Percentiles rank a stretch among this genome's conserved stretches.
These are phyloP conservation scores for Emesis castigata DNA, from an alignment of 2,888 invertebrate species.

Conservation along the genomic window DNA sequence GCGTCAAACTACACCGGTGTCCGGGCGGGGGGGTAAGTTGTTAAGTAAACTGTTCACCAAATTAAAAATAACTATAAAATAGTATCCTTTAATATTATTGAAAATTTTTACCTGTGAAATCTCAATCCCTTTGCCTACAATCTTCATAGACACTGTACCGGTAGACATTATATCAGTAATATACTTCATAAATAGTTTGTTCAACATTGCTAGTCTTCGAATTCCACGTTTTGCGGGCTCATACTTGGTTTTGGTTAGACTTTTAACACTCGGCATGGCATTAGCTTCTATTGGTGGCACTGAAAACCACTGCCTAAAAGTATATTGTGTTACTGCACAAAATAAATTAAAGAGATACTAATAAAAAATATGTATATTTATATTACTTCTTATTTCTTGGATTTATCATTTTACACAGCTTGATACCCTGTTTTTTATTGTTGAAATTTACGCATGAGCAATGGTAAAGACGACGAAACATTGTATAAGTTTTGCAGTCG, in stretches of 20 bases:
- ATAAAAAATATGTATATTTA: neutral
- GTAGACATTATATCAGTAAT: slow-evolving; percentile 94
- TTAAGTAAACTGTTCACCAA: too few species aligned
- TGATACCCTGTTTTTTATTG: slow-evolving; percentile 79
- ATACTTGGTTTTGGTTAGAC: slow-evolving; percentile 80
- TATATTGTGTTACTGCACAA: neutral
- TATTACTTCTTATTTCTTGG: slow-evolving; percentile 78
- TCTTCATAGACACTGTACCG: slow-evolving; percentile 89
- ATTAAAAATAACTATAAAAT: too few species aligned
- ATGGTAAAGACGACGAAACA: slow-evolving; percentile 78
- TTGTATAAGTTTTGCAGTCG: slow-evolving; percentile 65
- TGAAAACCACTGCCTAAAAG: slow-evolving; percentile 80
- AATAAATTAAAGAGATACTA: neutral
- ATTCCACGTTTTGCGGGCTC: slow-evolving; percentile 86
- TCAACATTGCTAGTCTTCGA: slow-evolving; percentile 91
- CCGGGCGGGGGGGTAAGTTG: neutral
- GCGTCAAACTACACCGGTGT: too few species aligned
- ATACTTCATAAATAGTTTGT: slow-evolving; percentile 95
- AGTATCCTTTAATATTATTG: too few species aligned
- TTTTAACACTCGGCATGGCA: slow-evolving; percentile 78
- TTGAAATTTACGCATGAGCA: slow-evolving; percentile 73
- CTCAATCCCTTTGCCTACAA: slow-evolving; percentile 92
- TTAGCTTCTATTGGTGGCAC: slow-evolving; percentile 68
- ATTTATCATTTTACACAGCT: slow-evolving; percentile 82
- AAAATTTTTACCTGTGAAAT: slow-evolving; percentile 94